Conservation (phyloP, 2,113 vertebrate genomes). For the Tenebrosternarchus preto region DNA sequence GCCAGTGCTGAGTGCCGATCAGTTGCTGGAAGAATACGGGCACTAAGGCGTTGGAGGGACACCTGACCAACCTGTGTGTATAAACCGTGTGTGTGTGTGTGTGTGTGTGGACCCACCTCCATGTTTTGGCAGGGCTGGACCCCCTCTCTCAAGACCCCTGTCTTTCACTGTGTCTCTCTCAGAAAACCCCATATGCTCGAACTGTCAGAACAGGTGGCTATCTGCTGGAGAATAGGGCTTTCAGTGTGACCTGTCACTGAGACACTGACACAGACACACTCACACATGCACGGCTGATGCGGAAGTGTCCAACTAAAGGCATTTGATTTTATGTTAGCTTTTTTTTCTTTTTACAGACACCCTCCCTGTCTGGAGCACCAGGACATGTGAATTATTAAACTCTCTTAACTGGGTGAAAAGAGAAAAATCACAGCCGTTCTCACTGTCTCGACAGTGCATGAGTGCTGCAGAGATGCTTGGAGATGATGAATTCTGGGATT, state of each 20-base stretch:
- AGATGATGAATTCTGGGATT: slow-evolving; percentile 43
- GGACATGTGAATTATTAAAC: slow-evolving; percentile 36
- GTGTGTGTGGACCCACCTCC: neutral
- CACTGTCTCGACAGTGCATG: slow-evolving; percentile 29
- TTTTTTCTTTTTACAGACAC: neutral
- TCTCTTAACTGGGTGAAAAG: neutral
- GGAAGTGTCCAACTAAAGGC: neutral
- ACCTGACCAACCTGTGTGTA: neutral
- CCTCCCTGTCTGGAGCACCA: neutral
- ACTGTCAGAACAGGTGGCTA: slow-evolving; percentile 56
- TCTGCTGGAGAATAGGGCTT: slow-evolving; percentile 52
- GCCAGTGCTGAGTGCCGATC: slow-evolving; percentile 1
- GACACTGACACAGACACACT: slow-evolving; percentile 2
- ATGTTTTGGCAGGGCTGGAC: too few species aligned
- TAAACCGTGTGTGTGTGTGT: too few species aligned
- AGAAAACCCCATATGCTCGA: slow-evolving; percentile 55
- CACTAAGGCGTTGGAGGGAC: slow-evolving; percentile 14
- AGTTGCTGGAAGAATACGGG: slow-evolving; percentile 15
- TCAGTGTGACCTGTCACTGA: slow-evolving; percentile 38
- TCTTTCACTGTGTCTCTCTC: slow-evolving; percentile 50
- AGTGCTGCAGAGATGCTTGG: slow-evolving; percentile 19
- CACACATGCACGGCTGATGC: neutral
- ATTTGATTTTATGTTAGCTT: slow-evolving; percentile 16
- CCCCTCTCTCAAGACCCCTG: slow-evolving; percentile 29
- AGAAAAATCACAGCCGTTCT: slow-evolving; percentile 32